Evolutionary conservation across 2,797 vertebrate species (phyloP).

Genomic region (Bucorvus abyssinicus): DNA sequence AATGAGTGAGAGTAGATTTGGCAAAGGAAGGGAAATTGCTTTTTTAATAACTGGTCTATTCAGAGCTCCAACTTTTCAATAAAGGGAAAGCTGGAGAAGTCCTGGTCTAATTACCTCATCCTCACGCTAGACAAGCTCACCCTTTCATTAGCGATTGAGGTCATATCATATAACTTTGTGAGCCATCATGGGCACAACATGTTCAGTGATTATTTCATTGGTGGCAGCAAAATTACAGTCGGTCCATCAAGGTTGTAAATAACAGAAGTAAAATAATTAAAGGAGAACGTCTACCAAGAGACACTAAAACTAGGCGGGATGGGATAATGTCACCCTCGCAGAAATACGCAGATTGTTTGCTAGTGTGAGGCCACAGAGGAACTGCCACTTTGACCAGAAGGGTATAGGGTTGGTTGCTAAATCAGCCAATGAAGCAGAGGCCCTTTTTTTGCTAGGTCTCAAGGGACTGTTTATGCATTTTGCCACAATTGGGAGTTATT

Average conservation of each 20-base stretch:
- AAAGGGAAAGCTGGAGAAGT: conserved; percentile 60
- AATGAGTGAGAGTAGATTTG: conserved; percentile 40
- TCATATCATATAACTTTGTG: conserved; percentile 69
- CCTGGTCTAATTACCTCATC: conserved; percentile 67
- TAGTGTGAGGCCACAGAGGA: conserved; percentile 32
- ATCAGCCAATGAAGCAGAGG: neutral
- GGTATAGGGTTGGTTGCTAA: neutral
- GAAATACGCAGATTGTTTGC: neutral
- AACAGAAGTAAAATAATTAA: conserved; percentile 2
- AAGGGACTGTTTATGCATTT: neutral
- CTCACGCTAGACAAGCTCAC: conserved; percentile 50
- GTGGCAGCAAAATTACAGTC: neutral
- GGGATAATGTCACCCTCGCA: neutral
- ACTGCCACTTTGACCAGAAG: neutral
- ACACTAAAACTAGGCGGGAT: conserved; percentile 45
- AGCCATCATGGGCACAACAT: conserved; percentile 46
- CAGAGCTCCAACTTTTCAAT: conserved; percentile 70
- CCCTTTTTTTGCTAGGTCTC: neutral
- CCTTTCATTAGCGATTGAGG: conserved; percentile 69
- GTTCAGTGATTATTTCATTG: conserved; percentile 41
- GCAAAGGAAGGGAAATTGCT: conserved; percentile 65
- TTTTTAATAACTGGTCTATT: conserved; percentile 75
- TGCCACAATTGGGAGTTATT: neutral
- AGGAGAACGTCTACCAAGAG: conserved; percentile 3
- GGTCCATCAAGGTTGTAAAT: conserved; percentile 28